Conservation (phyloP, 2,888 invertebrate species). For the Phengaris alcon region DNA sequence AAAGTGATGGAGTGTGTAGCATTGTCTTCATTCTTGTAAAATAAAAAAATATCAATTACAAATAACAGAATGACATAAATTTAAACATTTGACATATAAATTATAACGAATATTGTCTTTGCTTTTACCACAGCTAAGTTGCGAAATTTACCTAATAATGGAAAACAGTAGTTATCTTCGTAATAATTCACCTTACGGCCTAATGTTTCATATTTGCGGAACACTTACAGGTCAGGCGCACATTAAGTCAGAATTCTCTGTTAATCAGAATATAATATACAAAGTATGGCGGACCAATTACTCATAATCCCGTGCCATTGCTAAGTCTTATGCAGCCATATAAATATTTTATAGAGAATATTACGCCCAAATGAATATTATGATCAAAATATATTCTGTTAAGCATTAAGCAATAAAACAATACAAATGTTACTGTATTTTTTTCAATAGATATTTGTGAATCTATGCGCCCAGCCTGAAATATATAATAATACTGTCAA, state of each 20-base stretch:
- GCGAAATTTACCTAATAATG: slow-evolving; percentile 19
- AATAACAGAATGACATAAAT: slow-evolving; percentile 13
- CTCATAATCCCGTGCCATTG: too few relatives aligned
- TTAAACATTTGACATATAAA: background rate
- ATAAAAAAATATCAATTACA: slow-evolving; percentile 18
- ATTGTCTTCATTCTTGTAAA: background rate
- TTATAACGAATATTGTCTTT: slow-evolving; percentile 26
- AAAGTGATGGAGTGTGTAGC: slow-evolving; percentile 1
- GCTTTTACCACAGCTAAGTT: slow-evolving; percentile 15
- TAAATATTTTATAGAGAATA: background rate
- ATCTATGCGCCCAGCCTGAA: slow-evolving; percentile 40
- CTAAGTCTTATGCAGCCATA: too few relatives aligned
- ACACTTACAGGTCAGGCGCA: background rate
- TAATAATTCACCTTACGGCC: slow-evolving; percentile 5
- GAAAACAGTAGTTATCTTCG: background rate
- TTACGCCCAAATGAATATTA: background rate
- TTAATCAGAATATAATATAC: background rate
- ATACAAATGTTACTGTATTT: background rate
- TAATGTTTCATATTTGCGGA: background rate
- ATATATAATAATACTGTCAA: slow-evolving; percentile 56
- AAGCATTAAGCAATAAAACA: background rate
- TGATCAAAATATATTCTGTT: background rate
- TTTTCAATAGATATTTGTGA: background rate
- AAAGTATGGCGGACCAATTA: too few relatives aligned
- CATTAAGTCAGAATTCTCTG: background rate